These are phyloP conservation scores for Saccostrea echinata DNA, from an alignment of 1,140 invertebrate genomes.

Conservation along the genomic window DNA sequence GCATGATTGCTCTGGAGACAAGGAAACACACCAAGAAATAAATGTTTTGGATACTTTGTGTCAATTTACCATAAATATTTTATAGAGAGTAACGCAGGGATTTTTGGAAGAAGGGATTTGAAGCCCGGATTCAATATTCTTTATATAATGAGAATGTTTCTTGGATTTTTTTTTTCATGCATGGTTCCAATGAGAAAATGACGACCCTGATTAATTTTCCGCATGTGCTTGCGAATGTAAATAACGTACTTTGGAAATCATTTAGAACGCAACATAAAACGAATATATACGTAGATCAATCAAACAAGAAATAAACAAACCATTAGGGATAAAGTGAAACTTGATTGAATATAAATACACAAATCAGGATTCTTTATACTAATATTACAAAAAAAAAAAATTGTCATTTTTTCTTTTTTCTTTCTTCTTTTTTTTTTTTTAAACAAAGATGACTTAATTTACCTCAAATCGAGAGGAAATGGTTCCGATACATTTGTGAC, in stretches of 20 bases:
- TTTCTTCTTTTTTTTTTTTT: no score
- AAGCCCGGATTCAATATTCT: not conserved
- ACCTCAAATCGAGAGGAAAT: not conserved
- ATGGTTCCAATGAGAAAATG: not conserved
- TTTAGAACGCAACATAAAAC: constrained; percentile 35
- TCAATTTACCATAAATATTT: no score
- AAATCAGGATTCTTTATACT: not conserved
- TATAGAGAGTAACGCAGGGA: not conserved
- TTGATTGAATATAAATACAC: not conserved
- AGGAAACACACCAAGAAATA: no score
- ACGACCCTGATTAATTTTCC: not conserved
- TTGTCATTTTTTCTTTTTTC: no score
- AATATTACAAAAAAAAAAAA: no score
- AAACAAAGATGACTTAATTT: not conserved
- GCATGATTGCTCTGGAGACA: no score
- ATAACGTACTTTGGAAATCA: not conserved
- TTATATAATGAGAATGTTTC: not conserved
- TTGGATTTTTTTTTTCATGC: not conserved
- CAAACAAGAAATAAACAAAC: constrained; percentile 15
- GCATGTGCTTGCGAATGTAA: not conserved
- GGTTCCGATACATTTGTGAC: not conserved
- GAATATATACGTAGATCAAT: not conserved
- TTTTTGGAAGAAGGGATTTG: not conserved
- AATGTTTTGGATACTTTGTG: no score
- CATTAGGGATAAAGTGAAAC: not conserved